Conservation (phyloP, 2,113 vertebrate genomes). For the Benthochromis sp. region DNA sequence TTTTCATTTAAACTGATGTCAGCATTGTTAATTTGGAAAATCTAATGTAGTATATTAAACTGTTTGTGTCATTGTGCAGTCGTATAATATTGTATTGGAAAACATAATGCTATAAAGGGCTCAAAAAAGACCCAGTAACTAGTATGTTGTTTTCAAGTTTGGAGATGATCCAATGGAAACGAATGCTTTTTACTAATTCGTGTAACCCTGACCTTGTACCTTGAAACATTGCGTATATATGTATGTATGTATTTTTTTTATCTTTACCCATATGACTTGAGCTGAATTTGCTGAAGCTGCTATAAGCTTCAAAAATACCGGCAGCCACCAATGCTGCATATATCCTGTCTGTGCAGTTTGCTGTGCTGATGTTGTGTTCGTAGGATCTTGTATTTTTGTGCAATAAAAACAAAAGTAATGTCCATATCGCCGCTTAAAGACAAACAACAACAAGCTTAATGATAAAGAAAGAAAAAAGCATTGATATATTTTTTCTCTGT, state of each 20-base stretch:
- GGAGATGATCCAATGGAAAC: background rate
- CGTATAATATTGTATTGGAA: background rate
- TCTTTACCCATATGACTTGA: background rate
- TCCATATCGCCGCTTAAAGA: accelerated
- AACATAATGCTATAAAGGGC: background rate
- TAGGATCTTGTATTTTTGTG: background rate
- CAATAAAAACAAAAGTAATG: background rate
- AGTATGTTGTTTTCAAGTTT: background rate
- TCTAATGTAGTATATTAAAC: background rate
- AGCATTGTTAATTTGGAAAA: background rate
- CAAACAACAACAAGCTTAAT: background rate
- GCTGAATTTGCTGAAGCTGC: background rate
- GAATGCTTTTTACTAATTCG: background rate
- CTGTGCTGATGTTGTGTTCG: background rate
- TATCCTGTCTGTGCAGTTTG: background rate
- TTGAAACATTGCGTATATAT: background rate
- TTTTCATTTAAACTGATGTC: background rate
- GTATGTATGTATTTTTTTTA: background rate
- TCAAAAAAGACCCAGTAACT: background rate
- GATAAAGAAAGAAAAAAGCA: background rate
- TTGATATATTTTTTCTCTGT: background rate
- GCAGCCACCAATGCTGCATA: background rate
- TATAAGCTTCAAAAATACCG: background rate
- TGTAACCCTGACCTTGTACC: background rate
- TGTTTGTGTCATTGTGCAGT: background rate